phyloP scores from a whole-genome alignment of 2,888 invertebrate genomes.

The Sphecodes monilicornis region DNA sequence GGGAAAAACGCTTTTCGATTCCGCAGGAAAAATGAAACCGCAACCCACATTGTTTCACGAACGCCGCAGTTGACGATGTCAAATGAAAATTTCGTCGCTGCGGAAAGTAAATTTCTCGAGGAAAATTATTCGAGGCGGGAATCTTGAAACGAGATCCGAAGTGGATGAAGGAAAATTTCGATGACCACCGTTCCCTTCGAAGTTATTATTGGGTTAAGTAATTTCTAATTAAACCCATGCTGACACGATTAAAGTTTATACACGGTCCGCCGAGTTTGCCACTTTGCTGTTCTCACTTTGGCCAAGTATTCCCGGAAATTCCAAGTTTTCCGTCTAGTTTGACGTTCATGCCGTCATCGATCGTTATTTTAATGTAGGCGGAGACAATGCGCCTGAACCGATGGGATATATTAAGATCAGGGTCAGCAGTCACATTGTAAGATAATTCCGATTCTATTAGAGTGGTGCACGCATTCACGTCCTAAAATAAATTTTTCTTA shows the following conservation, averaged over 20 bases:
- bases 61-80: background rate
- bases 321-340: slow-evolving; percentile 18
- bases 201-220: slow-evolving; percentile 42
- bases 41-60: background rate
- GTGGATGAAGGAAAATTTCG: slow-evolving; percentile 37
- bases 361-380: slow-evolving; percentile 40
- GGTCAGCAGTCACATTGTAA: background rate
- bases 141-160: slow-evolving; percentile 27
- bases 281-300: slow-evolving; percentile 16
- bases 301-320: slow-evolving; percentile 8
- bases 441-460: no score
- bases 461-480: no score
- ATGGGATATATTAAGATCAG: background rate
- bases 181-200: slow-evolving; percentile 4
- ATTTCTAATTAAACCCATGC: slow-evolving; percentile 40
- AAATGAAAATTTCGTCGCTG: slow-evolving; percentile 6
- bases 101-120: slow-evolving; percentile 18
- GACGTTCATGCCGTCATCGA: slow-evolving; percentile 35
- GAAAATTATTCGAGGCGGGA: background rate
- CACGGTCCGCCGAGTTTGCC: slow-evolving; percentile 6
- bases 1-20: background rate
- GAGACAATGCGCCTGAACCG: background rate
- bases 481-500: no score
- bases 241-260: slow-evolving; percentile 46
- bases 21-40: slow-evolving; percentile 25